Conservation (phyloP, 2,888 invertebrate genomes). For the Sphecodes monilicornis region DNA sequence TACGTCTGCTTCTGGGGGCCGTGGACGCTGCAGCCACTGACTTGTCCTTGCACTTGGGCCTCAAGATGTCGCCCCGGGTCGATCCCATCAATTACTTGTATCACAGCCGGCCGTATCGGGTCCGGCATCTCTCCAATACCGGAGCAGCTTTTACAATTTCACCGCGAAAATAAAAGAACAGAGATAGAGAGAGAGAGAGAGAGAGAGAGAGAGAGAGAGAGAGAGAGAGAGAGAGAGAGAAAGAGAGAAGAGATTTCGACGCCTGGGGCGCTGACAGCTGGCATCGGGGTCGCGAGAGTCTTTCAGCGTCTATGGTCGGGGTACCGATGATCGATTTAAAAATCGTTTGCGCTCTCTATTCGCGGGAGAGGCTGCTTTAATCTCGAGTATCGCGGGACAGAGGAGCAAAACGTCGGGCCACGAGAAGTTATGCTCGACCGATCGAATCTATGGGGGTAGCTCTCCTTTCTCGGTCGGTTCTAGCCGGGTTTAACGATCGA, state of each 20-base stretch:
- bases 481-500: slow-evolving; percentile 62
- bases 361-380: slow-evolving; percentile 36
- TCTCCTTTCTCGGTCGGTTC: slow-evolving; percentile 30
- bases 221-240: neutral
- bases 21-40: neutral
- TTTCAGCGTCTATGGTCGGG: slow-evolving; percentile 19
- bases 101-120: slow-evolving; percentile 44
- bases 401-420: slow-evolving; percentile 58
- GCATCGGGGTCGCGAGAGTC: slow-evolving; percentile 12
- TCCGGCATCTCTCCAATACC: slow-evolving; percentile 53
- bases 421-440: slow-evolving; percentile 62
- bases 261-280: slow-evolving; percentile 35
- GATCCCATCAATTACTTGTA: slow-evolving; percentile 55
- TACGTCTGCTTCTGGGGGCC: slow-evolving; percentile 22
- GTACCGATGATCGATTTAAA: slow-evolving; percentile 38
- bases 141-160: slow-evolving; percentile 53
- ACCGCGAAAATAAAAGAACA: slow-evolving; percentile 35
- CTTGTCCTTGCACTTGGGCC: slow-evolving; percentile 37
- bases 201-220: neutral
- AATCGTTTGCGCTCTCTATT: slow-evolving; percentile 52
- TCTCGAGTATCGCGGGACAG: slow-evolving; percentile 48
- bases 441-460: slow-evolving; percentile 58
- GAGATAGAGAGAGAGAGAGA: neutral
- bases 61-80: slow-evolving; percentile 14
- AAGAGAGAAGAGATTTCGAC: neutral